A percentile compares a stretch with the other conserved stretches of the same genome.
Conservation (phyloP, 1,140 invertebrate genomes). For the Bilobella aurantiaca region DNA sequence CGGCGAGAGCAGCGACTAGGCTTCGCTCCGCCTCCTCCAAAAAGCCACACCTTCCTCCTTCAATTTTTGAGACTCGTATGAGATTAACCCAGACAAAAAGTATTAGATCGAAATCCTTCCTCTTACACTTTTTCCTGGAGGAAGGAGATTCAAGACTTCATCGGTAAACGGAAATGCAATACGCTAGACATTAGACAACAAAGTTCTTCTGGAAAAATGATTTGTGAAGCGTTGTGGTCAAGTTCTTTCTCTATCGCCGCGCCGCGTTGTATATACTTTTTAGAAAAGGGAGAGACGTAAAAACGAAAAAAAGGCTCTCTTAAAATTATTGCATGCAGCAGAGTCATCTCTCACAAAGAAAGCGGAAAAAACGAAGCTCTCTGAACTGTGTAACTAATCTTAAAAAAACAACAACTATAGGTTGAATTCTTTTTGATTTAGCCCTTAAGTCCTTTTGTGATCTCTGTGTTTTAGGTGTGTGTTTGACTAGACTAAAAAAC, state of each 20-base stretch:
- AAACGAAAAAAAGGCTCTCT: background rate
- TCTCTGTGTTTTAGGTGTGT: background rate
- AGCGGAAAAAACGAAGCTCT: too few relatives aligned
- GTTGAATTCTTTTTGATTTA: background rate
- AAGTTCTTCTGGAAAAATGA: too few relatives aligned
- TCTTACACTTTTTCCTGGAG: background rate
- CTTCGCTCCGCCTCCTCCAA: background rate
- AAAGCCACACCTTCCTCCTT: background rate
- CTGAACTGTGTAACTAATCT: too few relatives aligned
- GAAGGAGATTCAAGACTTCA: background rate
- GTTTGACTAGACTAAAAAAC: background rate
- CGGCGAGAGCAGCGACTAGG: slow-evolving; percentile 9
- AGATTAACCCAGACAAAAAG: background rate
- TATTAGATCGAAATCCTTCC: background rate
- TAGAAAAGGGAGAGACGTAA: too few relatives aligned
- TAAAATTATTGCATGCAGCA: background rate
- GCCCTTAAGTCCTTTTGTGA: background rate
- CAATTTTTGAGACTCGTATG: background rate
- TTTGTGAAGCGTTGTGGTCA: too few relatives aligned
- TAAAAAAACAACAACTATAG: background rate
- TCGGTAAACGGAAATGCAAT: background rate
- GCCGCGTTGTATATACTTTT: too few relatives aligned
- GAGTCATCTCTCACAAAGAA: too few relatives aligned
- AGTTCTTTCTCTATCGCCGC: too few relatives aligned
- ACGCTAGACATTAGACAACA: background rate